phyloP scores from a whole-genome alignment of 2,113 vertebrate genomes.

The Callipepla californica region DNA sequence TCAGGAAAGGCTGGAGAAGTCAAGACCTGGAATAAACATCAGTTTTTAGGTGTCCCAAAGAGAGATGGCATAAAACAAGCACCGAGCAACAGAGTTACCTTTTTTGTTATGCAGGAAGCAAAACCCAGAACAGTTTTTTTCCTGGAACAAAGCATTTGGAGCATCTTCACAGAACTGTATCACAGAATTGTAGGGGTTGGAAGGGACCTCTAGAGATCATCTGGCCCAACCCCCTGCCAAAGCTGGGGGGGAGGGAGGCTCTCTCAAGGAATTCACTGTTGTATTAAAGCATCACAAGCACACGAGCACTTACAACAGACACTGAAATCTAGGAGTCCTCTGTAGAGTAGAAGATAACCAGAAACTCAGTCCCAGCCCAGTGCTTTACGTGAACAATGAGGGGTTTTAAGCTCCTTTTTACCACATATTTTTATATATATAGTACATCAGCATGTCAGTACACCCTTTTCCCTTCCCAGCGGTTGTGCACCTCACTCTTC shows the following conservation, averaged over 20 bases:
- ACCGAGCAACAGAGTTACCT: not conserved
- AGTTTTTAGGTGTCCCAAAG: not conserved
- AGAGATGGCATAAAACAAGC: not conserved
- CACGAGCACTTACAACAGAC: not conserved
- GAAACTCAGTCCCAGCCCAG: not conserved
- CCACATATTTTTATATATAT: not conserved
- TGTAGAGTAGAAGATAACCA: not conserved
- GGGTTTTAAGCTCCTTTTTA: not conserved
- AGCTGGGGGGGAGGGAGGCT: not conserved
- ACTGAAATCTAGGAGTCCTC: not conserved
- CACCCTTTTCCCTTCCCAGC: not conserved
- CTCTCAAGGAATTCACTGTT: not conserved
- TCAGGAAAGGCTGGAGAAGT: not conserved
- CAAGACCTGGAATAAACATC: not conserved
- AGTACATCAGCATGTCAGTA: not conserved
- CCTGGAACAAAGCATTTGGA: not conserved
- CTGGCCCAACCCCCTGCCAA: too few species aligned
- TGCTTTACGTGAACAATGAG: not conserved
- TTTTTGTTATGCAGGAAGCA: not conserved
- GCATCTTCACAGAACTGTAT: not conserved
- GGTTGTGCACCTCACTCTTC: not conserved
- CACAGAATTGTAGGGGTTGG: too few species aligned
- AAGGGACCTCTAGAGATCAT: too few species aligned
- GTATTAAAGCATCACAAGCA: not conserved
- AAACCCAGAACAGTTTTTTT: slow-evolving; percentile 1